Conservation (phyloP, 2,113 vertebrate species). For the Calyptomena viridis region DNA sequence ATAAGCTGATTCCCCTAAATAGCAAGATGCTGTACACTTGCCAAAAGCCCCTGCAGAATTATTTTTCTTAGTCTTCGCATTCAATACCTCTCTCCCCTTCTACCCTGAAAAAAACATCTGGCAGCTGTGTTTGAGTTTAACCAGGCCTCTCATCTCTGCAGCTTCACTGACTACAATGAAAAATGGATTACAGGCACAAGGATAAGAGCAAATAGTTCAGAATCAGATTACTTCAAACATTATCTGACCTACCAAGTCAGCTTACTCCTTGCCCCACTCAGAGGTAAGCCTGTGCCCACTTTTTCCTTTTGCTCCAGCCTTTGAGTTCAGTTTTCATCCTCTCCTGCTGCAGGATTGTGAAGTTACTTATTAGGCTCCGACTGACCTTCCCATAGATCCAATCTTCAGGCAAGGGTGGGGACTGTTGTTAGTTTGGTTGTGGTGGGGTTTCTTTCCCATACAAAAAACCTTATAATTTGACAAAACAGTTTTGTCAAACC, state of each 20-base stretch:
- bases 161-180: neutral
- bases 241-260: neutral
- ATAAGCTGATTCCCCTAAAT: neutral
- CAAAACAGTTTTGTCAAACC: neutral
- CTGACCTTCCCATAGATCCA: neutral
- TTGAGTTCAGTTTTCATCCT: neutral
- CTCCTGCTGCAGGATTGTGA: neutral
- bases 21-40: neutral
- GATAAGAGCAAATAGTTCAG: neutral
- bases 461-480: neutral
- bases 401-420: neutral
- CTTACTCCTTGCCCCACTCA: neutral
- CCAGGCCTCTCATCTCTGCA: neutral
- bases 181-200: neutral
- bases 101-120: neutral
- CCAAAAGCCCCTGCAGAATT: neutral
- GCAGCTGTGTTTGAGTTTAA: conserved; percentile 3
- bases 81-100: neutral
- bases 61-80: neutral
- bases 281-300: neutral
- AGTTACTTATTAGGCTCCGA: neutral
- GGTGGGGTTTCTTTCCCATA: fast-evolving
- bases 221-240: conserved; percentile 5
- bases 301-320: neutral
- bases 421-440: neutral